Conservation (phyloP, 2,797 vertebrate genomes). For the Dryobates pubescens region DNA sequence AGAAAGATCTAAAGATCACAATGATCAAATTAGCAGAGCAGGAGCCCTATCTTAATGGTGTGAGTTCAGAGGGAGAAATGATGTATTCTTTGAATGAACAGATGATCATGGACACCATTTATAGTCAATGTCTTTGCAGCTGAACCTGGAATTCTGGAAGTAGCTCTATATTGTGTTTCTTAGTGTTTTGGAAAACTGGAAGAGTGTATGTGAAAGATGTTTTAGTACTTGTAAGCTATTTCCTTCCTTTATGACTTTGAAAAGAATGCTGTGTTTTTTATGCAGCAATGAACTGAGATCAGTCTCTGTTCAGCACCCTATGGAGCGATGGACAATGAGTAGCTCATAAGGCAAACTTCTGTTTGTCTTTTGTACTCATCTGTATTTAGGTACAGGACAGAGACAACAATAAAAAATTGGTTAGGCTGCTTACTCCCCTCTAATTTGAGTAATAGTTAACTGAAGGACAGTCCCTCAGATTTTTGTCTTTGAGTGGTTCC, state of each 20-base stretch:
- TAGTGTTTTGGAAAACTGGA: neutral
- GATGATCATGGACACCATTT: neutral
- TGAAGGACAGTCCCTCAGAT: neutral
- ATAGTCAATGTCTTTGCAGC: neutral
- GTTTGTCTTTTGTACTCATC: neutral
- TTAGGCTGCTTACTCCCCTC: neutral
- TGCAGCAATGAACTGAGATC: neutral
- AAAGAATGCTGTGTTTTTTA: neutral
- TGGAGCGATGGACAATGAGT: neutral
- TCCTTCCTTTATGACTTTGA: neutral
- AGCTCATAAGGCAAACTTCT: neutral
- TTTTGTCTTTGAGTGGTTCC: neutral
- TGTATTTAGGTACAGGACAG: neutral
- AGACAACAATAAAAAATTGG: neutral
- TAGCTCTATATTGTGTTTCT: neutral
- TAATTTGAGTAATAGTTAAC: neutral
- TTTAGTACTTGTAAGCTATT: neutral
- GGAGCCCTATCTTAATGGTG: neutral
- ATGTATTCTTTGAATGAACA: neutral
- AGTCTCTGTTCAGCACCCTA: neutral
- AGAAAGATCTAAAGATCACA: neutral
- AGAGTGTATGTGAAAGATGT: neutral
- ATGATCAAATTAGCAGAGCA: neutral
- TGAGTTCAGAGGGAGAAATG: neutral
- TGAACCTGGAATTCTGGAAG: neutral